phyloP scores from a whole-genome alignment of 1,140 invertebrate genomes.

The Drosophila watanabei region DNA sequence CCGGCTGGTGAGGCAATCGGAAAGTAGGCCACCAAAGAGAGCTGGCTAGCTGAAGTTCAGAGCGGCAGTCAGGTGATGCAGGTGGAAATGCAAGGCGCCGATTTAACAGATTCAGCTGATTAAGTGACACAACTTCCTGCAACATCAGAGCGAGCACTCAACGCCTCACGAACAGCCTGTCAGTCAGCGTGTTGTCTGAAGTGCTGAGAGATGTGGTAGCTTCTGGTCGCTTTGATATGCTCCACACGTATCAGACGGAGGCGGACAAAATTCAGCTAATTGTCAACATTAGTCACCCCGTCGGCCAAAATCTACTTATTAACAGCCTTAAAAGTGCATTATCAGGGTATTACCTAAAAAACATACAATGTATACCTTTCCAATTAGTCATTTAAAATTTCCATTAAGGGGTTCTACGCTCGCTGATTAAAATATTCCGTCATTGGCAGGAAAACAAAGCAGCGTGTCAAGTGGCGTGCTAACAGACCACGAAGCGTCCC shows the following conservation, averaged over 20 bases:
- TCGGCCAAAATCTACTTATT: conserved; percentile 1
- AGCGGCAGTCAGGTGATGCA: conserved; percentile 14
- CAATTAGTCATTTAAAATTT: conserved; percentile 10
- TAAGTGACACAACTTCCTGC: conserved; percentile 16
- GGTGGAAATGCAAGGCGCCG: background rate
- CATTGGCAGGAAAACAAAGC: background rate
- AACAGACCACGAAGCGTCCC: conserved; percentile 13
- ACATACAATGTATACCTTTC: background rate
- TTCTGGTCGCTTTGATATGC: conserved; percentile 52
- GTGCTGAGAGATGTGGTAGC: conserved; percentile 25
- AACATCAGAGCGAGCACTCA: conserved; percentile 10
- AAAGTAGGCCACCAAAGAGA: conserved; percentile 6
- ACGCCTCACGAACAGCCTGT: conserved; percentile 22
- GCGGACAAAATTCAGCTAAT: conserved; percentile 69
- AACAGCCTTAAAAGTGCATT: background rate
- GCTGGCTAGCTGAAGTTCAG: conserved; percentile 24
- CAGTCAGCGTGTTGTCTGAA: conserved; percentile 25
- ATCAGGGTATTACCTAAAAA: background rate
- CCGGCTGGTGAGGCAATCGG: conserved; percentile 9
- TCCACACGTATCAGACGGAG: conserved; percentile 52
- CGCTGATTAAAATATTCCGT: conserved; percentile 1
- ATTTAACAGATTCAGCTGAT: conserved; percentile 11
- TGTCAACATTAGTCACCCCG: conserved; percentile 72
- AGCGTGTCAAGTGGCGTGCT: conserved; percentile 7
- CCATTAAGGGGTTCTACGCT: background rate